Conservation (phyloP, 2,888 invertebrate genomes). For the Rhingia rostrata region DNA sequence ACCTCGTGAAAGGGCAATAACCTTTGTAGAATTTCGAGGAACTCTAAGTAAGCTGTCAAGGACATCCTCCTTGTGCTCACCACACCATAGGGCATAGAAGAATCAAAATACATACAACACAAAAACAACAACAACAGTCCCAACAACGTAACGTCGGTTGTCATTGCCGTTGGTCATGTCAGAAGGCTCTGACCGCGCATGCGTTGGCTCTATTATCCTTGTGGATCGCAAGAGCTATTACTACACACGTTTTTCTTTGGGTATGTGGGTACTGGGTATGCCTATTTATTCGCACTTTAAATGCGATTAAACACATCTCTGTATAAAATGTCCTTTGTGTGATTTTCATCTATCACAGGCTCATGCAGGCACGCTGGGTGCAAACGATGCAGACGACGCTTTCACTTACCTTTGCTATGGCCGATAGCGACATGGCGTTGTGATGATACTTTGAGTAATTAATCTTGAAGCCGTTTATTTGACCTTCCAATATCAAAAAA, state of each 20-base stretch:
- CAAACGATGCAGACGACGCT: constrained; percentile 37
- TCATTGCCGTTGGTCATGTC: constrained; percentile 74
- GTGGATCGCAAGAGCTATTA: constrained; percentile 52
- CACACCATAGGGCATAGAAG: constrained; percentile 31
- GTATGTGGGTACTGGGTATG: constrained; percentile 41
- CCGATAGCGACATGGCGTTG: constrained; percentile 85
- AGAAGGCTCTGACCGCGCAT: constrained; percentile 45
- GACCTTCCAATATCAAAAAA: constrained; percentile 54
- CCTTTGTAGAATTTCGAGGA: constrained; percentile 75
- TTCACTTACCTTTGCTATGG: constrained; percentile 86
- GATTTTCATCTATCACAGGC: constrained; percentile 32
- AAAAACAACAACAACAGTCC: constrained; percentile 3
- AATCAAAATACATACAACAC: constrained; percentile 8
- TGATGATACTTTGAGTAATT: constrained; percentile 87
- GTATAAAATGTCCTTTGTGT: constrained; percentile 28
- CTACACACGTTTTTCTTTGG: constrained; percentile 36
- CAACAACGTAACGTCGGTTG: constrained; percentile 60
- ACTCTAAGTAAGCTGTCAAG: constrained; percentile 65
- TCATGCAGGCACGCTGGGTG: constrained; percentile 31
- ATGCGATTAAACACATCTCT: constrained; percentile 42
- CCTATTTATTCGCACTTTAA: constrained; percentile 56
- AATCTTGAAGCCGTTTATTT: constrained; percentile 85
- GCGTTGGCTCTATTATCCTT: constrained; percentile 63
- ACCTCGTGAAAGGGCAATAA: constrained; percentile 78
- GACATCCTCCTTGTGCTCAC: constrained; percentile 61